Conservation (phyloP, 2,113 vertebrate genomes). For the Periophthalmodon schlosseri region DNA sequence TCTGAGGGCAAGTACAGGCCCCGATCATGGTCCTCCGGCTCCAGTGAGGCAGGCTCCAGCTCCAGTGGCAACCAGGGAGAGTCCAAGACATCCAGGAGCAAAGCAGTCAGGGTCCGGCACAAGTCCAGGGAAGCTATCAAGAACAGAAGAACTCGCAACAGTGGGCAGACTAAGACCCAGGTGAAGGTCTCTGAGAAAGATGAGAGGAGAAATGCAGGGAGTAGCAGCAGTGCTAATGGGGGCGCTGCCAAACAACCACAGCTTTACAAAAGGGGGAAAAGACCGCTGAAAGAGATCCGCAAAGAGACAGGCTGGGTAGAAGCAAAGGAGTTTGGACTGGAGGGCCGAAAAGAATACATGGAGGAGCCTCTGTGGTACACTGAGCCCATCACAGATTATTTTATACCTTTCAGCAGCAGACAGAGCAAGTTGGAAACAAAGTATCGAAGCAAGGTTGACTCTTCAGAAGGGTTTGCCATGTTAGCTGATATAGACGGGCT, state of each 20-base stretch:
- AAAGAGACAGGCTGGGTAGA: conserved; percentile 82
- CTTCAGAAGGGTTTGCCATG: conserved; percentile 65
- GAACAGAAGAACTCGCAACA: conserved; percentile 83
- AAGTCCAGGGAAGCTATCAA: conserved; percentile 87
- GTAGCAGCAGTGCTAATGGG: conserved; percentile 74
- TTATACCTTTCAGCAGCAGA: conserved; percentile 89
- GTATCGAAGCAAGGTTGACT: conserved; percentile 85
- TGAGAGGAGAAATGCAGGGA: conserved; percentile 76
- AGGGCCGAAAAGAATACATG: conserved; percentile 87
- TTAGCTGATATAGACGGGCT: conserved; percentile 82
- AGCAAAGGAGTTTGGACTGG: conserved; percentile 78
- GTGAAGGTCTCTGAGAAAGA: conserved; percentile 82
- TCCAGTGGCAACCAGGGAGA: conserved; percentile 92
- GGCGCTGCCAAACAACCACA: conserved; percentile 79
- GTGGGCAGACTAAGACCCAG: conserved; percentile 83
- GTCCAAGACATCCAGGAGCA: conserved; percentile 76
- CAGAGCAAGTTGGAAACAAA: conserved; percentile 97
- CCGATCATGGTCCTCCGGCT: conserved; percentile 96
- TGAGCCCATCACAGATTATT: conserved; percentile 94
- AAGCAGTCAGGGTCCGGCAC: conserved; percentile 86
- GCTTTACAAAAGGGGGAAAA: conserved; percentile 89
- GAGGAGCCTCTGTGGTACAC: conserved; percentile 99
- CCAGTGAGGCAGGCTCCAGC: conserved; percentile 95
- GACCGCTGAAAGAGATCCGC: conserved; percentile 84
- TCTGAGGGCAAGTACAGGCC: conserved; percentile 87